Conservation (phyloP, 2,797 vertebrate species). For the Falco berigora region DNA sequence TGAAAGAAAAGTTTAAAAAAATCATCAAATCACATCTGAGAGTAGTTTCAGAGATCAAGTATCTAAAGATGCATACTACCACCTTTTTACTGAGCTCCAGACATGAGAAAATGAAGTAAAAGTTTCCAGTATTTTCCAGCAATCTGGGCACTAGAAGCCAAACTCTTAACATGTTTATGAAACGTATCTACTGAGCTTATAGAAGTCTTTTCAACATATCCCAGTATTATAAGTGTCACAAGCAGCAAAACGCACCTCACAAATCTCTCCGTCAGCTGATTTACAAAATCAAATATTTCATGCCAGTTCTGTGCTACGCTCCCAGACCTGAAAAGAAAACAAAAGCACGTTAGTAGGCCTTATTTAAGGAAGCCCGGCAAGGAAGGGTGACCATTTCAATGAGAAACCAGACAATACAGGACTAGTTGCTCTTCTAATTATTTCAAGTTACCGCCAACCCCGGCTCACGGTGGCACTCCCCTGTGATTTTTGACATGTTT, state of each 20-base stretch:
- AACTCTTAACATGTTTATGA: background rate
- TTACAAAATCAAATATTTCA: conserved; percentile 89
- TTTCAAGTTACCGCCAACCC: background rate
- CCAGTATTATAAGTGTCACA: background rate
- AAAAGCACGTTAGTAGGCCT: background rate
- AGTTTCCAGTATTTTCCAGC: background rate
- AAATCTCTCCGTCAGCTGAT: conserved; percentile 89
- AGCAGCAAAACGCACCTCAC: conserved; percentile 79
- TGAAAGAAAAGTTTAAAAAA: background rate
- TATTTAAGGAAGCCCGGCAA: too few relatives aligned
- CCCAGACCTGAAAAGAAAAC: conserved; percentile 80
- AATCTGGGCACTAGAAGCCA: background rate
- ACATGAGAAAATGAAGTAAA: background rate
- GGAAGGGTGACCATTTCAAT: too few relatives aligned
- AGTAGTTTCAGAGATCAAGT: background rate
- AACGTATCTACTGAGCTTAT: background rate
- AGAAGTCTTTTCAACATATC: background rate
- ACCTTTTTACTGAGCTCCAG: background rate
- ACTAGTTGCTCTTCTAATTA: too few relatives aligned
- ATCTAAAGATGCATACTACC: background rate
- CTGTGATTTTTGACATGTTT: too few relatives aligned
- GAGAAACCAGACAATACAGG: rapidly evolving
- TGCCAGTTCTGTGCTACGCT: conserved; percentile 86
- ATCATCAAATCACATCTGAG: background rate
- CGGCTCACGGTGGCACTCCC: background rate